Percentiles rank a stretch among this genome's conserved stretches.
Conservation (phyloP, 2,113 vertebrate genomes). For the Sebastes fasciatus region DNA sequence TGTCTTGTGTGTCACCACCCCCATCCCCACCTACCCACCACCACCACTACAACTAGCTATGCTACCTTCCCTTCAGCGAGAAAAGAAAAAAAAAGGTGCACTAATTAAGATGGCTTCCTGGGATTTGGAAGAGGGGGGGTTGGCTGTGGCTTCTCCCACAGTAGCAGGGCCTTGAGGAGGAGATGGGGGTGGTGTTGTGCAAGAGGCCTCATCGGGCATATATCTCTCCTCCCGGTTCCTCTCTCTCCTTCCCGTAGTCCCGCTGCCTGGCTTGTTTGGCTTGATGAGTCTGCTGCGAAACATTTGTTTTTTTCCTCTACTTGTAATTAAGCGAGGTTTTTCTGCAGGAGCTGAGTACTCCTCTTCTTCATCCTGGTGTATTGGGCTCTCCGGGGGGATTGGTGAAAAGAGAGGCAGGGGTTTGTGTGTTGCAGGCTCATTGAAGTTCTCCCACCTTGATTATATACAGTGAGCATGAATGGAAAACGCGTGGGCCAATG, state of each 20-base stretch:
- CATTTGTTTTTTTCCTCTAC: slow-evolving; percentile 53
- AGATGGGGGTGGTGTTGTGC: slow-evolving; percentile 65
- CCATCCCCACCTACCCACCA: slow-evolving; percentile 65
- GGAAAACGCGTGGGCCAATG: slow-evolving; percentile 65
- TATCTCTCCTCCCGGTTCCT: slow-evolving; percentile 37
- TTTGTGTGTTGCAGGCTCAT: slow-evolving; percentile 58
- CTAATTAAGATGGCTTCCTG: slow-evolving; percentile 80
- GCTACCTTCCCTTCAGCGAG: slow-evolving; percentile 65
- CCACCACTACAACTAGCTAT: slow-evolving; percentile 48
- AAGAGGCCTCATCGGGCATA: slow-evolving; percentile 54
- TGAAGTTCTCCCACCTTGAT: slow-evolving; percentile 76
- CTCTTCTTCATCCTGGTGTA: slow-evolving; percentile 37
- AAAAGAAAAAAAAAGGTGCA: slow-evolving; percentile 45
- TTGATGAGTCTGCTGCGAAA: slow-evolving; percentile 62
- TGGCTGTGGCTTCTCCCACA: slow-evolving; percentile 51
- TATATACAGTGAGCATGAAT: slow-evolving; percentile 71
- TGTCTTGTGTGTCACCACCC: slow-evolving; percentile 69
- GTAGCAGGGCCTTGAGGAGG: slow-evolving; percentile 64
- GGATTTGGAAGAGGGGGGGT: slow-evolving; percentile 60
- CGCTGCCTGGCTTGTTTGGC: slow-evolving; percentile 60
- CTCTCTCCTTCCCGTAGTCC: slow-evolving; percentile 34
- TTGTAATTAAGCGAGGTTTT: slow-evolving; percentile 72
- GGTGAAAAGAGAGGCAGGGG: slow-evolving; percentile 56
- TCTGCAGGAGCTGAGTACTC: slow-evolving; percentile 47
- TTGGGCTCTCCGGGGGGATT: slow-evolving; percentile 62